Evolutionary conservation across 2,113 vertebrate species (phyloP).

Genomic region (Oryzias woworae): DNA sequence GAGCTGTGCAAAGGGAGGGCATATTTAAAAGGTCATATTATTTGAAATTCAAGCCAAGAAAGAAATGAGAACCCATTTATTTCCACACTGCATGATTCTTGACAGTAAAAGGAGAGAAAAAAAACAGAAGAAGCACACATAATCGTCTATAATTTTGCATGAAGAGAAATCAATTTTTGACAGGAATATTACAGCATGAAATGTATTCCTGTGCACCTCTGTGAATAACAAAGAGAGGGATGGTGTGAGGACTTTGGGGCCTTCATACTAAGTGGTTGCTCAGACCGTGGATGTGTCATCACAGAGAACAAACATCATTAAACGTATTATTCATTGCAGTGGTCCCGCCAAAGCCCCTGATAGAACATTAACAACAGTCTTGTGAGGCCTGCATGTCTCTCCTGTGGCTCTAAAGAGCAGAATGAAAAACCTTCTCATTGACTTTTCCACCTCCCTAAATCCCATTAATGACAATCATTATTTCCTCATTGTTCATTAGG

Average conservation of each 20-base stretch:
- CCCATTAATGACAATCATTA: constrained; percentile 71
- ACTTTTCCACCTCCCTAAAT: constrained; percentile 48
- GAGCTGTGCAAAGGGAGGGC: constrained; percentile 36
- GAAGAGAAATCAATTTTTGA: constrained; percentile 49
- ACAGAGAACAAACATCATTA: constrained; percentile 65
- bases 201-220: constrained; percentile 34
- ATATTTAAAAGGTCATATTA: constrained; percentile 71
- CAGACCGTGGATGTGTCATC: constrained; percentile 54
- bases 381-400: constrained; percentile 59
- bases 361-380: constrained; percentile 64
- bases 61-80: constrained; percentile 47
- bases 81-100: constrained; percentile 17
- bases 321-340: constrained; percentile 64
- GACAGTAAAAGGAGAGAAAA: constrained; percentile 11
- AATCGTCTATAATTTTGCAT: constrained; percentile 47
- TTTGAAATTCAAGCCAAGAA: constrained; percentile 54
- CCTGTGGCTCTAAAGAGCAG: constrained; percentile 54
- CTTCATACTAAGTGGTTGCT: constrained; percentile 56
- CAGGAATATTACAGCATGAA: constrained; percentile 39
- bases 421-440: constrained; percentile 52
- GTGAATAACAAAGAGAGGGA: constrained; percentile 40
- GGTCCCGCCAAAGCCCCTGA: constrained; percentile 55
- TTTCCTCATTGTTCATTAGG: constrained; percentile 66
- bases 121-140: constrained; percentile 9
- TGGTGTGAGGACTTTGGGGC: constrained; percentile 34